Evolutionary conservation across 1,140 invertebrate species (phyloP).

Genomic region (Helicoverpa zea): DNA sequence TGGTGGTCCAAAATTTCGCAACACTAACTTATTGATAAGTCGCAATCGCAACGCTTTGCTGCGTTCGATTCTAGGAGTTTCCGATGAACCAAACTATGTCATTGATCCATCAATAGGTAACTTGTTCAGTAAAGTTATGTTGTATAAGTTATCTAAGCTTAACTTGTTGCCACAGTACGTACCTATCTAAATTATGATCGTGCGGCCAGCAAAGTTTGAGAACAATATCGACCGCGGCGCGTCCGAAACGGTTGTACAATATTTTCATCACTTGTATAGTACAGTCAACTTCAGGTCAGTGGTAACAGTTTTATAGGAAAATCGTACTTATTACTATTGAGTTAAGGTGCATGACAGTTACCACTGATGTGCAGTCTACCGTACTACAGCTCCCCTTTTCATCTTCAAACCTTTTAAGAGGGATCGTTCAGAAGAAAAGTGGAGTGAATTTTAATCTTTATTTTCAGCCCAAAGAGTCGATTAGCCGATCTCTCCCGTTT

Average conservation of each 20-base stretch:
- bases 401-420: constrained; percentile 64
- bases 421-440: constrained; percentile 54
- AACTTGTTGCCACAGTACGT: background rate
- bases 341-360: too few relatives aligned
- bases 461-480: constrained; percentile 68
- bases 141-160: constrained; percentile 7
- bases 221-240: constrained; percentile 29
- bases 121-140: background rate
- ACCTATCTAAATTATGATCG: background rate
- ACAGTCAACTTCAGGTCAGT: too few relatives aligned
- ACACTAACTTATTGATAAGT: background rate
- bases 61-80: background rate
- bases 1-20: background rate
- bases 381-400: constrained; percentile 57
- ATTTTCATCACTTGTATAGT: constrained; percentile 32
- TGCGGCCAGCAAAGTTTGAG: background rate
- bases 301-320: too few relatives aligned
- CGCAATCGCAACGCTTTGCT: too few relatives aligned
- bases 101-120: background rate
- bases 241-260: constrained; percentile 36
- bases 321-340: too few relatives aligned
- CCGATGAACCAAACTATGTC: too few relatives aligned
- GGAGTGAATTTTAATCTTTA: constrained; percentile 77
- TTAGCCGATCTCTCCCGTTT: constrained; percentile 59
- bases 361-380: too few relatives aligned